Evolutionary conservation across 1,140 invertebrate species (phyloP).

Genomic region (Pseudomyrmex cubaensis): DNA sequence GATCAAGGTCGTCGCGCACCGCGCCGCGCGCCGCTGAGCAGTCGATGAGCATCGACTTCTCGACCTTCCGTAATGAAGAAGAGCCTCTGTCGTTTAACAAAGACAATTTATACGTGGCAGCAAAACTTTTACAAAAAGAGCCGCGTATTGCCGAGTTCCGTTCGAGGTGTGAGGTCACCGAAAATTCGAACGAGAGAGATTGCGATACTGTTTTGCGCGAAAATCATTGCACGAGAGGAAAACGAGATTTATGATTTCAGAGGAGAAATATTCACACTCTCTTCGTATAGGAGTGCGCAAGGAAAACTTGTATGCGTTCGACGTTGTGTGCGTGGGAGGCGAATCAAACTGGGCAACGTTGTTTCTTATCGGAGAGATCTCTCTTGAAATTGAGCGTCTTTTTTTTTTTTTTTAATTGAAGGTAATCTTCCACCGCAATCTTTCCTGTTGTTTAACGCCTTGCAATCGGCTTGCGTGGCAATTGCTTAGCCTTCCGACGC

Average conservation of each 20-base stretch:
- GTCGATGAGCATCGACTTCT: conserved; percentile 60
- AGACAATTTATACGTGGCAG: not conserved
- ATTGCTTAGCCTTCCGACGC: not conserved
- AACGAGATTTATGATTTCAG: too few relatives aligned
- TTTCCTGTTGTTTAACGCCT: conserved; percentile 11
- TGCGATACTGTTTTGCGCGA: too few relatives aligned
- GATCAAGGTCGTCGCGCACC: conserved; percentile 71
- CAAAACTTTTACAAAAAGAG: too few relatives aligned
- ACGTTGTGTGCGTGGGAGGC: not conserved
- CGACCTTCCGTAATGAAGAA: conserved; percentile 49
- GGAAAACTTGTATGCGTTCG: not conserved
- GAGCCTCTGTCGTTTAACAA: not conserved
- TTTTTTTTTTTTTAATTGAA: not conserved
- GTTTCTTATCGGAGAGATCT: conserved; percentile 11
- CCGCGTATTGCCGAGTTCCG: too few relatives aligned
- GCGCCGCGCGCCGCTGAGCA: conserved; percentile 33
- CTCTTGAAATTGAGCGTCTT: not conserved
- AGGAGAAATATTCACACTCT: too few relatives aligned
- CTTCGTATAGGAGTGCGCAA: too few relatives aligned
- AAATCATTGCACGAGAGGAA: too few relatives aligned
- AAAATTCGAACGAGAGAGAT: too few relatives aligned
- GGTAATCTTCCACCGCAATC: not conserved
- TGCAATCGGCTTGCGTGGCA: conserved; percentile 12
- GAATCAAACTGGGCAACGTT: not conserved
- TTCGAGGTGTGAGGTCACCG: too few relatives aligned